Base-by-base conservation (phyloP, 2,797 vertebrate genomes). In the Sebastes taczanowskii region DNA sequence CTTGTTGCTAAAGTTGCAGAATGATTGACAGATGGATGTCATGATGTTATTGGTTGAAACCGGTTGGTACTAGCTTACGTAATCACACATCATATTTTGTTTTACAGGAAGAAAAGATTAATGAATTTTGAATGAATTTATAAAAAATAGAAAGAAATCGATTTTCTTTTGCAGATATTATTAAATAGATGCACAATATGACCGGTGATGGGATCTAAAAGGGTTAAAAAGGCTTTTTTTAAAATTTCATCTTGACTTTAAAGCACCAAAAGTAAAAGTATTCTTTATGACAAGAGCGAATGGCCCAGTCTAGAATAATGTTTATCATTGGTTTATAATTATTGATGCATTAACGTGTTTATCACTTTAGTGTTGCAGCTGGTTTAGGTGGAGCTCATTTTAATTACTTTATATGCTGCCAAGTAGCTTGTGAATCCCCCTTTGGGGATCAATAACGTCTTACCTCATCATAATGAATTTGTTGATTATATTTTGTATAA, bases 281-380 rank as follows among this genome's bases (percentile, higher is more conserved):
- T 6, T 29, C 32, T 6, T 38, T 25, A 58, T 25, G 22, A 55
- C n/a, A 5, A 23, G 7, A 46, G 25, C 10, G n/a, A 53, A 53
- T 4, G 20, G 25, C 13, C 7, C 2, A 22, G 8, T 73, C 34
- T n/a, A 62, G n/a, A 52, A 61, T 49, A 22, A 23, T 22, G 11
- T 60, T 4, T n/a, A 67, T 29, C 42, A 46, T 46, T 16, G 8
- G 6, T 65, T 49, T 14, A n/a, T 25, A 8, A 34, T 25, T 35
- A 25, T 11, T 55, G 38, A 11, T 1, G 13, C 8, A 49, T 18
- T 49, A 29, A 46, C 30, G 25, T 71, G 35, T 30, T 4, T 7
- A 60, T 61, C 25, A 11, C 35, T 61, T 30, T 59, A 10, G 29
- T 71, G 35, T 60, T 55, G 32, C 14, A 69, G 67, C 67, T 34